A percentile compares a stretch with the other conserved stretches of the same genome.
These are phyloP conservation scores for Nesidiocoris tenuis DNA, from an alignment of 2,888 invertebrate genomes.

Conservation along the genomic window DNA sequence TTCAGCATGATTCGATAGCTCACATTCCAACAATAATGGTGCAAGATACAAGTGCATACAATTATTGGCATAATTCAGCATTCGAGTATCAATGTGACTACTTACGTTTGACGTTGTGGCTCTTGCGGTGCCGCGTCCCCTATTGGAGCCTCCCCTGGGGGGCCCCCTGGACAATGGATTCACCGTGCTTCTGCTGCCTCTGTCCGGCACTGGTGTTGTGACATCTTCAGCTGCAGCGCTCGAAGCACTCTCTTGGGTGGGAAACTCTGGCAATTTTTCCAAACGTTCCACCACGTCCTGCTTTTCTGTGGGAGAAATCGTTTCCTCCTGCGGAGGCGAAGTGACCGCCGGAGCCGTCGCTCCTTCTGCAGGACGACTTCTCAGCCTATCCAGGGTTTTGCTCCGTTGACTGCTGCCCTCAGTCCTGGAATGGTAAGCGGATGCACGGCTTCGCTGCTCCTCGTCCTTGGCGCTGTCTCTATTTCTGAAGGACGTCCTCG, in stretches of 20 bases:
- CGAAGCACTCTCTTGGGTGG: not conserved
- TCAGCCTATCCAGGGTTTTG: not conserved
- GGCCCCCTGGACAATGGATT: constrained; percentile 1
- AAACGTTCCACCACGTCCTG: too few species aligned
- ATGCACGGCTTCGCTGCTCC: not conserved
- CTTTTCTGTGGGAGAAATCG: not conserved
- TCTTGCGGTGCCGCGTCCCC: constrained; percentile 28
- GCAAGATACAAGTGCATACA: too few species aligned
- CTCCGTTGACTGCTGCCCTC: not conserved
- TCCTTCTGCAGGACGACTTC: constrained; percentile 6
- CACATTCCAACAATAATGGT: too few species aligned
- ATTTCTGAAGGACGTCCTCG: constrained; percentile 3
- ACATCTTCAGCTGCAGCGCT: not conserved
- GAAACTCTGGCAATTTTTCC: too few species aligned
- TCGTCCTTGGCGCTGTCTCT: constrained; percentile 2
- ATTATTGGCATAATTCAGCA: too few species aligned
- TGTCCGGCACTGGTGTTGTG: not conserved
- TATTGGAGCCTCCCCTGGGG: constrained; percentile 7
- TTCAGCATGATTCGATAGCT: too few species aligned
- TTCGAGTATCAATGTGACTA: too few species aligned
- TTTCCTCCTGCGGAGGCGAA: constrained; percentile 2
- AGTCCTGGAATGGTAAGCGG: not conserved
- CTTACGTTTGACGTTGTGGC: constrained; percentile 24
- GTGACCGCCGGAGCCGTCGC: not conserved
- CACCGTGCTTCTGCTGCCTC: not conserved